phyloP scores from a whole-genome alignment of 1,140 invertebrate genomes.

The Aphelinus certus region DNA sequence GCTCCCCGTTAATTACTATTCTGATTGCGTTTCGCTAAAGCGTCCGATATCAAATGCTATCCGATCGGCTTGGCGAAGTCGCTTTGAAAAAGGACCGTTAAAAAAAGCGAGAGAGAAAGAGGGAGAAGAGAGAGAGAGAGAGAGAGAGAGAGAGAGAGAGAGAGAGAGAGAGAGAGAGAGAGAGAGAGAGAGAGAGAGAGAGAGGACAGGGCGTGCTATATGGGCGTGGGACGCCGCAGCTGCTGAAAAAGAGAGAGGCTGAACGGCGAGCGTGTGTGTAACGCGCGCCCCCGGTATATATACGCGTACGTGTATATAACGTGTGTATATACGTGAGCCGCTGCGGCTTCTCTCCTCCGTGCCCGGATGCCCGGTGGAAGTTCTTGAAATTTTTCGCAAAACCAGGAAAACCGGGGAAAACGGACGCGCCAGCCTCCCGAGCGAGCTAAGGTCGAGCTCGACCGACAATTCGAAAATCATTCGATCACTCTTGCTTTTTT shows the following conservation, averaged over 20 bases:
- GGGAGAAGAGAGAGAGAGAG: conserved; percentile 28
- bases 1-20: too few relatives aligned
- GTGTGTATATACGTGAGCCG: neutral
- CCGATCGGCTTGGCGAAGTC: too few relatives aligned
- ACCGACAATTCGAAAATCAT: too few relatives aligned
- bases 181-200: conserved; percentile 38
- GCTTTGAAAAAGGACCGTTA: too few relatives aligned
- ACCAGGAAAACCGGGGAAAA: too few relatives aligned
- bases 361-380: neutral
- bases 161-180: neutral
- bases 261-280: conserved; percentile 4
- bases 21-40: too few relatives aligned
- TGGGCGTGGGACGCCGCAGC: too few relatives aligned
- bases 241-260: conserved; percentile 33
- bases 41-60: too few relatives aligned
- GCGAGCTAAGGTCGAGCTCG: too few relatives aligned
- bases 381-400: neutral
- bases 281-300: neutral
- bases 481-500: too few relatives aligned
- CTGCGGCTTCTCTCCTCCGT: neutral
- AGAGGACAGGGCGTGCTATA: conserved; percentile 20
- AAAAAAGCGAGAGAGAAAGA: too few relatives aligned
- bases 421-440: too few relatives aligned
- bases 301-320: neutral
- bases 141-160: conserved; percentile 42